These are phyloP conservation scores for Orthosia cruda DNA, from an alignment of 2,888 invertebrate genomes.

Conservation along the genomic window DNA sequence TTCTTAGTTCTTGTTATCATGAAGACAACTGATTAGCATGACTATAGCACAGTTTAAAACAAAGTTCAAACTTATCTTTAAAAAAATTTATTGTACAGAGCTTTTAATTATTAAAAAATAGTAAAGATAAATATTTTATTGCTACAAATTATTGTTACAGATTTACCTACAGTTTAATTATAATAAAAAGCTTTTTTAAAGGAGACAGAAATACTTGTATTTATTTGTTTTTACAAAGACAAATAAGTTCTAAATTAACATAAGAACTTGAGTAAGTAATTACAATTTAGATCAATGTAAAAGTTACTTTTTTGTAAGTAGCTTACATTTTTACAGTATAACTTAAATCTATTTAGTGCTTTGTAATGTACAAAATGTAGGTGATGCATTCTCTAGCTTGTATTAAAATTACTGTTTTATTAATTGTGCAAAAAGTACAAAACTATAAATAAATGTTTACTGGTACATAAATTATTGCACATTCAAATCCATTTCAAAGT, in stretches of 20 bases:
- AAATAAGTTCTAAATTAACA: too few relatives aligned
- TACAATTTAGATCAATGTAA: too few relatives aligned
- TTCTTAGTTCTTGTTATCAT: slow-evolving; percentile 22
- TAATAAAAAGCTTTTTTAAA: not conserved
- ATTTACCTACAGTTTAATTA: not conserved
- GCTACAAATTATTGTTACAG: not conserved
- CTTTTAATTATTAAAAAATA: not conserved
- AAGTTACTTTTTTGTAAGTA: not conserved
- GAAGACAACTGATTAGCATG: slow-evolving; percentile 22
- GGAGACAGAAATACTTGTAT: not conserved
- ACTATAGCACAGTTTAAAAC: slow-evolving; percentile 15
- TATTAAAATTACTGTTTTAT: not conserved
- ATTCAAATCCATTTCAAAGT: not conserved
- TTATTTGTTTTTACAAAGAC: not conserved
- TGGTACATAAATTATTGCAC: not conserved
- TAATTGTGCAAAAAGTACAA: not conserved
- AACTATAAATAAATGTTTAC: not conserved
- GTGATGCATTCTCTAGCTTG: not conserved
- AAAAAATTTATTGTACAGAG: not conserved
- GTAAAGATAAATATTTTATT: slow-evolving; percentile 7
- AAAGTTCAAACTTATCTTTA: slow-evolving; percentile 26
- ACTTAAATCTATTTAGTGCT: not conserved
- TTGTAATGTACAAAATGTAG: not conserved
- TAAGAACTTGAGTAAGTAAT: too few relatives aligned
- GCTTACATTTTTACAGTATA: too few relatives aligned